Conservation (phyloP, 2,797 vertebrate species). For the Melanotaenia trifasciata region DNA sequence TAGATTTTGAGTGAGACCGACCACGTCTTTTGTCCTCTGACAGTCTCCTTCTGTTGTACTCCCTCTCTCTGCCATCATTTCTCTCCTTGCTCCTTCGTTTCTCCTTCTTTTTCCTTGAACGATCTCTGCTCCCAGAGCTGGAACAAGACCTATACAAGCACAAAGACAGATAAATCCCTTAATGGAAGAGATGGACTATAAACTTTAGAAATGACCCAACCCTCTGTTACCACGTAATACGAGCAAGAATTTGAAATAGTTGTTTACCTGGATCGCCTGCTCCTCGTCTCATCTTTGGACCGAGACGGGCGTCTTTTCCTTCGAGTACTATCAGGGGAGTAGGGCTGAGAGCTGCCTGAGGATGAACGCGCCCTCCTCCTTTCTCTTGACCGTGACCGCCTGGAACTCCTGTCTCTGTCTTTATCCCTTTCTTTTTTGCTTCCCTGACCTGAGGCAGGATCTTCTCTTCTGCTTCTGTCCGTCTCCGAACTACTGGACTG, state of each 20-base stretch:
- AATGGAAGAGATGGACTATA: background rate
- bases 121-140: constrained; percentile 85
- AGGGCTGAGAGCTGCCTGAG: constrained; percentile 72
- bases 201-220: background rate
- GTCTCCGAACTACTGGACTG: constrained; percentile 81
- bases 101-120: constrained; percentile 74
- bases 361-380: constrained; percentile 48
- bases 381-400: constrained; percentile 69
- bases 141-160: constrained; percentile 73
- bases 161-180: constrained; percentile 23
- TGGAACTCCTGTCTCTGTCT: constrained; percentile 53
- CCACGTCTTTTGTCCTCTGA: constrained; percentile 76
- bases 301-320: constrained; percentile 80
- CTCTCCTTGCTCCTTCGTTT: constrained; percentile 64
- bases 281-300: constrained; percentile 70
- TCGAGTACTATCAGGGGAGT: constrained; percentile 72
- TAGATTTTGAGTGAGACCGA: constrained; percentile 70
- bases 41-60: constrained; percentile 58
- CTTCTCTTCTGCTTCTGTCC: constrained; percentile 69
- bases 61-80: constrained; percentile 49
- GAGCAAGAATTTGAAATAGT: background rate
- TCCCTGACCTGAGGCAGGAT: constrained; percentile 49
- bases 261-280: constrained; percentile 76
- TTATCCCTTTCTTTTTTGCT: constrained; percentile 61
- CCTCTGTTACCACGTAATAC: background rate